phyloP scores from a whole-genome alignment of 2,797 vertebrate genomes.

The Takifugu rubripes region DNA sequence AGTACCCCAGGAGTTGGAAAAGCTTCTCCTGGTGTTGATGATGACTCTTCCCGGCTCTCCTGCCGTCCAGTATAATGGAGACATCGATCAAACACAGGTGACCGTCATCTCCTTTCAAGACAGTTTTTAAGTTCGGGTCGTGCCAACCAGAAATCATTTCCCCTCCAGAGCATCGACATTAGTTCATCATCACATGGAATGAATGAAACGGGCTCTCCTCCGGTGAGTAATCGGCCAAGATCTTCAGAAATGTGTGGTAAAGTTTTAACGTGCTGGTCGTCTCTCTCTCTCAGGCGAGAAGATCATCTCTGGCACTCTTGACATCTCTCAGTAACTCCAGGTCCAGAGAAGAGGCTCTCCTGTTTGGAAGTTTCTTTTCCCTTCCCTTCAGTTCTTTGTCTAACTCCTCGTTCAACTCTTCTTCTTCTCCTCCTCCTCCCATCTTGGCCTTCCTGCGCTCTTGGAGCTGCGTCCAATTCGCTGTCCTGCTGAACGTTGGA shows the following conservation, averaged over 20 bases:
- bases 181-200: background rate
- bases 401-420: conserved; percentile 30
- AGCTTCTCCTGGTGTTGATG: conserved; percentile 68
- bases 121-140: background rate
- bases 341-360: conserved; percentile 71
- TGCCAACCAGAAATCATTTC: background rate
- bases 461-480: conserved; percentile 75
- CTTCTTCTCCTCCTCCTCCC: conserved; percentile 27
- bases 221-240: conserved; percentile 29
- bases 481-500: conserved; percentile 71
- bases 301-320: conserved; percentile 51
- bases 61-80: conserved; percentile 58
- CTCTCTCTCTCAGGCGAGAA: conserved; percentile 9
- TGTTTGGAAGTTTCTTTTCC: conserved; percentile 69
- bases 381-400: conserved; percentile 63
- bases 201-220: background rate
- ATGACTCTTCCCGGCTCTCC: conserved; percentile 81
- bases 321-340: conserved; percentile 64
- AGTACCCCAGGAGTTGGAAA: conserved; percentile 52
- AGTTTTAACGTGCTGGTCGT: too few species aligned
- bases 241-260: too few species aligned
- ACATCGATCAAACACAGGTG: conserved; percentile 57
- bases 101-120: background rate
- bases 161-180: conserved; percentile 11
- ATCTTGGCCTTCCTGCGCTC: conserved; percentile 73